These are phyloP conservation scores for Chironomus striatipennis DNA, from an alignment of 1,140 invertebrate species.

Conservation along the genomic window DNA sequence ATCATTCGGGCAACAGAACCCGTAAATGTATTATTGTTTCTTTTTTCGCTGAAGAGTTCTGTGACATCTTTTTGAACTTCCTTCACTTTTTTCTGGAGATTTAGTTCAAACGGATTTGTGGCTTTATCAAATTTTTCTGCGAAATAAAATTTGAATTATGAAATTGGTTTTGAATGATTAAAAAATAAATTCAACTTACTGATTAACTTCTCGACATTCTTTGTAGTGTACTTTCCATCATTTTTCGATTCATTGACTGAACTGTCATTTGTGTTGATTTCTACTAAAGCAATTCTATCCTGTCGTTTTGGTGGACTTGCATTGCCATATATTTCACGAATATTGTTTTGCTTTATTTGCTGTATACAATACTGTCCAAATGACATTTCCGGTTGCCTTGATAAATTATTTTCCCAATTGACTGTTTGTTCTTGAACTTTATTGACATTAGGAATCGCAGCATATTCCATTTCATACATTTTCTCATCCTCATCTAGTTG, in stretches of 20 bases:
- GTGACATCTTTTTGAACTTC: background rate
- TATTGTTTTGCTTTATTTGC: background rate
- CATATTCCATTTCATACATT: slow-evolving; percentile 11
- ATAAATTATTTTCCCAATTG: background rate
- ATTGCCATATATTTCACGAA: background rate
- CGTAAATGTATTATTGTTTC: background rate
- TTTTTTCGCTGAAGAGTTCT: too few relatives aligned
- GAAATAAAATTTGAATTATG: background rate
- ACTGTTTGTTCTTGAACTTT: background rate
- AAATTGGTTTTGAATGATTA: too few relatives aligned
- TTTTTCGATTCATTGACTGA: background rate
- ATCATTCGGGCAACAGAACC: background rate
- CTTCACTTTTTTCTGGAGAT: background rate
- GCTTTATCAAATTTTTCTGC: background rate
- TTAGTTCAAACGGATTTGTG: background rate
- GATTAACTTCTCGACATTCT: background rate
- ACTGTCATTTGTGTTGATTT: background rate
- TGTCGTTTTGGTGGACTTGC: background rate
- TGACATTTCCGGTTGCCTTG: background rate
- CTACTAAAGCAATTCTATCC: background rate
- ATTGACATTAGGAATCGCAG: background rate
- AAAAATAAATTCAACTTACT: background rate
- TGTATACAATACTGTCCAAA: background rate
- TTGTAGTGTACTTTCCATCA: background rate
- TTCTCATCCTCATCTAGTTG: background rate